Percentiles rank a stretch among this genome's conserved stretches.
phyloP scores from a whole-genome alignment of 2,888 invertebrate species.

The Exocentrus adspersus region DNA sequence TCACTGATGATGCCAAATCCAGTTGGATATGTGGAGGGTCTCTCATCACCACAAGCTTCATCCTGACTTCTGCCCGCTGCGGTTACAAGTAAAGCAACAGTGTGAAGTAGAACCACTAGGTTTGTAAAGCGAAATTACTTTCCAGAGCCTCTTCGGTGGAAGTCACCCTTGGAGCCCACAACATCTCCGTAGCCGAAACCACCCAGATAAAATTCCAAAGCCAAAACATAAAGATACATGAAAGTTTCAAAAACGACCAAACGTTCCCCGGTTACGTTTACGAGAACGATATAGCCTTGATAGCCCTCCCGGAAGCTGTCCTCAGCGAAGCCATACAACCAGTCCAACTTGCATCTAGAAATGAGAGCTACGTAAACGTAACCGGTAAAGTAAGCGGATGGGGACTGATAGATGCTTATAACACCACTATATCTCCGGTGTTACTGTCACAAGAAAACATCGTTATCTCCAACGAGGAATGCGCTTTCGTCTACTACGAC shows the following conservation, averaged over 20 bases:
- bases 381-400: slow-evolving; percentile 35
- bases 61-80: slow-evolving; percentile 5
- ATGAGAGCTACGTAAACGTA: slow-evolving; percentile 15
- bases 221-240: slow-evolving; percentile 19
- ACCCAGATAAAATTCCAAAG: slow-evolving; percentile 16
- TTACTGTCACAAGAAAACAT: slow-evolving; percentile 20
- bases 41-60: slow-evolving; percentile 3
- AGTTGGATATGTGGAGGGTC: slow-evolving; percentile 25
- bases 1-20: background rate
- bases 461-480: slow-evolving; percentile 28
- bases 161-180: slow-evolving; percentile 7
- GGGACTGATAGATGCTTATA: slow-evolving; percentile 31
- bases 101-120: background rate
- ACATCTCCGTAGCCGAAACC: slow-evolving; percentile 8
- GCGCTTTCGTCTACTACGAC: slow-evolving; percentile 8
- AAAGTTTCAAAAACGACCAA: slow-evolving; percentile 14
- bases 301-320: slow-evolving; percentile 23
- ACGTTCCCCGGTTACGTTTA: background rate
- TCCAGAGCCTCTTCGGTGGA: slow-evolving; percentile 11
- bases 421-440: slow-evolving; percentile 4
- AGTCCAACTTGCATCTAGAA: slow-evolving; percentile 8
- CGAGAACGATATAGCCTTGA: slow-evolving; percentile 31
- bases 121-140: background rate
- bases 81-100: slow-evolving; percentile 16
- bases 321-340: slow-evolving; percentile 2